These are phyloP conservation scores for Scaptomyza polygonia DNA, from an alignment of 2,888 invertebrate genomes.

Conservation along the genomic window DNA sequence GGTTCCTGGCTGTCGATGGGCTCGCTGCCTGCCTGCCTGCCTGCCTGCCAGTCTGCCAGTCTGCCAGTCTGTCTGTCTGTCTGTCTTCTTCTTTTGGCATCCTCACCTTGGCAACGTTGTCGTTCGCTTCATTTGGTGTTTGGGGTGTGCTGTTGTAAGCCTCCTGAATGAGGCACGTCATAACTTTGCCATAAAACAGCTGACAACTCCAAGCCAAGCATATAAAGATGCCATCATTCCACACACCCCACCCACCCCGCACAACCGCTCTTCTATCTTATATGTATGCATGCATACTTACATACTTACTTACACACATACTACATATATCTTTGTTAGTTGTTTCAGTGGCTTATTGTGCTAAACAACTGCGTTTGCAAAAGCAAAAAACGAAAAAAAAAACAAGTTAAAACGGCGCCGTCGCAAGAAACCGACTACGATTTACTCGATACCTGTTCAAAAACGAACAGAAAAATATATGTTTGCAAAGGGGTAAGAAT, in stretches of 20 bases:
- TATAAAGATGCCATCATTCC: conserved; percentile 60
- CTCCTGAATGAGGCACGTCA: conserved; percentile 70
- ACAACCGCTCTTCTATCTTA: background rate
- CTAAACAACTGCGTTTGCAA: conserved; percentile 64
- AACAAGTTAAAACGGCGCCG: too few species aligned
- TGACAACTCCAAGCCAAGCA: conserved; percentile 62
- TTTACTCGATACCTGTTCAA: too few species aligned
- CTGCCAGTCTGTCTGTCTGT: background rate
- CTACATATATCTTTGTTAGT: conserved; percentile 35
- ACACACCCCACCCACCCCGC: background rate
- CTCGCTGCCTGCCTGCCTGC: conserved; percentile 8
- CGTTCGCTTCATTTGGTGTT: conserved; percentile 1
- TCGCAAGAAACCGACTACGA: too few species aligned
- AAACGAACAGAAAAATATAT: too few species aligned
- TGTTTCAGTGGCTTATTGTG: conserved; percentile 72
- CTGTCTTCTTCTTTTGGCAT: background rate
- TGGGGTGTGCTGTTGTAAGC: conserved; percentile 44
- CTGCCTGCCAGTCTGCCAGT: background rate
- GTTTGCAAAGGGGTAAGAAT: too few species aligned
- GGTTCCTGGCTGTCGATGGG: conserved; percentile 29
- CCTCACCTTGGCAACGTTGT: conserved; percentile 49
- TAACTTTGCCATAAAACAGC: conserved; percentile 74
- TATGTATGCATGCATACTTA: background rate
- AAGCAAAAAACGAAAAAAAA: too few species aligned
- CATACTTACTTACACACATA: too few species aligned